Evolutionary conservation across 1,140 invertebrate genomes (phyloP), one percentile per base, ranked within the genome.

Genomic region (Riptortus pedestris): DNA sequence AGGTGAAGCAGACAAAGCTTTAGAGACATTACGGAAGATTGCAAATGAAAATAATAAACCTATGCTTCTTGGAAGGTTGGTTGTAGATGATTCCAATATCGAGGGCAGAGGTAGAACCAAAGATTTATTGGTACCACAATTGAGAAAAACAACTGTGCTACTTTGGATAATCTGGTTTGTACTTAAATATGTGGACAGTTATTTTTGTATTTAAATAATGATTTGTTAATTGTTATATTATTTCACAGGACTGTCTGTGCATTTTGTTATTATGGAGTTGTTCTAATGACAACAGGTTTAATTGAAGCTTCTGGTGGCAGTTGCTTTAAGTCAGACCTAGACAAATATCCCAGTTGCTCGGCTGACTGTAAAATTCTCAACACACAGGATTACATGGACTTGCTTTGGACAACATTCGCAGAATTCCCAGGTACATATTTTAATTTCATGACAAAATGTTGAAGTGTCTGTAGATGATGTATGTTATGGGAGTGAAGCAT

Each of bases 211-310:
- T 9, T 51, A 5, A 9, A 51, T 20, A 51, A 9, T 51, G 7
- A 9, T 9, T 5, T 7, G 5, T 51, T 51, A 51, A 5, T 51
- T 9, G 9, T 51, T 24, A 51, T 24, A 51, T 9, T 72, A 67
- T 74, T 72, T 77, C 74, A 51, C 71, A 93, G 91, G 91, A 86
- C 93, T 78, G 83, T 88, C 0, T 93, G 91, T 76, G 91, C 93
- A 1, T 96, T 97, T 76, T 94, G 90, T 69, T 98, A 98, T 73
- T 97, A 97, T 74, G 94, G 94, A 1, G 80, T 96, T 33, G 93
- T 98, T 3, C 76, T 97, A 48, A 92, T 97, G 84, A 94, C 93
- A 0, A 96, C 93, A 1, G 93, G 96, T 75, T 77, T 97, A 28
- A 91, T 97, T 76, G 88, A 91, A 71, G 80, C 79, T 18, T 78